A percentile compares a stretch with the other conserved stretches of the same genome.
These are phyloP conservation scores for Riptortus pedestris DNA, from an alignment of 1,140 invertebrate genomes.

Conservation along the genomic window DNA sequence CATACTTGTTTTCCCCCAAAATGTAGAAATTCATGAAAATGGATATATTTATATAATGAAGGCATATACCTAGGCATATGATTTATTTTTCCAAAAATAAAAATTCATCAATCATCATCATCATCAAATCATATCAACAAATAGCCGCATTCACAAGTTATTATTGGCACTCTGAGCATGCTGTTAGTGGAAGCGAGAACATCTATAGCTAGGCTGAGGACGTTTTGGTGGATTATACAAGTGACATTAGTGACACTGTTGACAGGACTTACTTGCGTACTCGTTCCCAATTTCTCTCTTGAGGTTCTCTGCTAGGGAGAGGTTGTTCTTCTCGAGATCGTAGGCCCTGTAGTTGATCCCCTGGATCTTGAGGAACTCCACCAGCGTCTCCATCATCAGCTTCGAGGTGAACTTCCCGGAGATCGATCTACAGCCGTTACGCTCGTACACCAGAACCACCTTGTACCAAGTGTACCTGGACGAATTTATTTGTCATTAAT, in stretches of 20 bases:
- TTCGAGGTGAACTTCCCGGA: conserved; percentile 54
- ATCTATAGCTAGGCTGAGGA: background rate
- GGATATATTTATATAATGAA: too few relatives aligned
- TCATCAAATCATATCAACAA: too few relatives aligned
- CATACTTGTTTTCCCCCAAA: too few relatives aligned
- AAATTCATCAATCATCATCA: too few relatives aligned
- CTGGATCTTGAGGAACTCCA: conserved; percentile 49
- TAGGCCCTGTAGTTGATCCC: conserved; percentile 42
- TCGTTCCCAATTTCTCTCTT: conserved; percentile 39
- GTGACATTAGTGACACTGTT: too few relatives aligned
- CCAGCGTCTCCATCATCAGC: conserved; percentile 56
- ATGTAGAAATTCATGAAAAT: too few relatives aligned
- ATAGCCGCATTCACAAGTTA: background rate
- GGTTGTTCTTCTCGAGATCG: conserved; percentile 40
- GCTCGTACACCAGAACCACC: conserved; percentile 58
- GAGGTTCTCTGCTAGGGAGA: conserved; percentile 45
- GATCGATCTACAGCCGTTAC: conserved; percentile 50
- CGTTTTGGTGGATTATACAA: too few relatives aligned
- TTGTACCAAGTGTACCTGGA: conserved; percentile 56
- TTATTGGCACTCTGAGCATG: conserved; percentile 3
- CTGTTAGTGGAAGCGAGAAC: background rate
- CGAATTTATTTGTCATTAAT: conserved; percentile 7
- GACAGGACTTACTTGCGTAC: conserved; percentile 46
- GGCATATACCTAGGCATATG: too few relatives aligned
- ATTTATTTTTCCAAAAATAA: too few relatives aligned